Percentiles rank a stretch among this genome's conserved stretches.
Conservation (phyloP, 2,888 invertebrate species). For the Cephus pulcher region DNA sequence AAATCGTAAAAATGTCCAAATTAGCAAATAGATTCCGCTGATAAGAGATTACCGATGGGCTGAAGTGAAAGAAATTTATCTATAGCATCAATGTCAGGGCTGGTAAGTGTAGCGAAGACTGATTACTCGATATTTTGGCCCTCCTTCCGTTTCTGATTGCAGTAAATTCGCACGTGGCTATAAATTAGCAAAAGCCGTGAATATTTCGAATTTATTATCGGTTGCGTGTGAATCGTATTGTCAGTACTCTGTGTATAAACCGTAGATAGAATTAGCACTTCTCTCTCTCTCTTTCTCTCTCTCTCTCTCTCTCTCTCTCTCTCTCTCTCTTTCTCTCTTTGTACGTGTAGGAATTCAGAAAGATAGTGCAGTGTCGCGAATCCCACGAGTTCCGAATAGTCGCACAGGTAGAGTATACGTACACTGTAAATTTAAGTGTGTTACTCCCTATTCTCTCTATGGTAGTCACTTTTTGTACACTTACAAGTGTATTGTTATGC, state of each 20-base stretch:
- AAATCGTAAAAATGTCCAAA: neutral
- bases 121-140: constrained; percentile 12
- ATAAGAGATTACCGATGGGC: neutral
- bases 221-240: constrained; percentile 54
- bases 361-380: neutral
- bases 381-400: neutral
- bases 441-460: too few relatives aligned
- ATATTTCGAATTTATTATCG: constrained; percentile 53
- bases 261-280: neutral
- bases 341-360: neutral
- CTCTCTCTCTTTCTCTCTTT: neutral
- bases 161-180: constrained; percentile 44
- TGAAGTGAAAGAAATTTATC: neutral
- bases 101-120: neutral
- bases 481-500: too few relatives aligned
- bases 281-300: neutral
- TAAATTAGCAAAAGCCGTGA: constrained; percentile 44
- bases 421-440: too few relatives aligned
- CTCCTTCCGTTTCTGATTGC: constrained; percentile 26
- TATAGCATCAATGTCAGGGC: neutral
- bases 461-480: too few relatives aligned
- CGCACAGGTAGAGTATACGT: neutral
- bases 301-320: neutral
- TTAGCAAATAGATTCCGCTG: neutral
- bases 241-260: constrained; percentile 10